Evolutionary conservation across 2,113 vertebrate genomes (phyloP).

Genomic region (Chaenocephalus aceratus): DNA sequence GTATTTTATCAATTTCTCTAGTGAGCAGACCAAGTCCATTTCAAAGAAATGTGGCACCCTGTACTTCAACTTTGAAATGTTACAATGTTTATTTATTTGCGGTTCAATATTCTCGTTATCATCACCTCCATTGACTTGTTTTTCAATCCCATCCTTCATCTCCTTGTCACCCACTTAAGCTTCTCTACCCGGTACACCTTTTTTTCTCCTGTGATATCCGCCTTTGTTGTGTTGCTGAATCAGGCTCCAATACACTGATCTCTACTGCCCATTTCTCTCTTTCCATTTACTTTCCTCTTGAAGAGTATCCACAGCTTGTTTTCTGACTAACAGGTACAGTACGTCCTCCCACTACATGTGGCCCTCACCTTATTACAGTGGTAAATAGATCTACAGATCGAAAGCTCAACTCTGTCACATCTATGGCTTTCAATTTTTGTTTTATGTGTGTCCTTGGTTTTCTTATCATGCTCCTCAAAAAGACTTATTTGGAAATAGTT

Average conservation of each 20-base stretch:
- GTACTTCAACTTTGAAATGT: neutral
- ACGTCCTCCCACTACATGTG: conserved; percentile 1
- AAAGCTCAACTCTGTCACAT: neutral
- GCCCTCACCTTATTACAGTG: neutral
- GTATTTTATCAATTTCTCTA: neutral
- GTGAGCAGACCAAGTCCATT: neutral
- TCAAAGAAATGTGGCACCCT: neutral
- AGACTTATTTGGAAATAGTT: too few species aligned
- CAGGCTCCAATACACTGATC: conserved; percentile 38
- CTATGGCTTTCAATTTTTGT: neutral
- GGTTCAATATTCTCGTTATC: neutral
- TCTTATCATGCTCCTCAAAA: too few species aligned
- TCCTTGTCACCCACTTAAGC: neutral
- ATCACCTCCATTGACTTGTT: neutral
- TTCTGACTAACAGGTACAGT: neutral
- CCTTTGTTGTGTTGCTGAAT: conserved; percentile 23
- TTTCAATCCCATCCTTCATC: conserved; percentile 8
- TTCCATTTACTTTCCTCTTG: conserved; percentile 2
- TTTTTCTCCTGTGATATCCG: neutral
- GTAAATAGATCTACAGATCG: neutral
- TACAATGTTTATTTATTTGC: neutral
- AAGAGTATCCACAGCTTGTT: neutral
- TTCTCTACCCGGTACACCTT: conserved; percentile 9
- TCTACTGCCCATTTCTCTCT: neutral
- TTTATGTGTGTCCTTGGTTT: too few species aligned